phyloP scores from a whole-genome alignment of 2,888 invertebrate genomes.

The Drosophila kanekoi region DNA sequence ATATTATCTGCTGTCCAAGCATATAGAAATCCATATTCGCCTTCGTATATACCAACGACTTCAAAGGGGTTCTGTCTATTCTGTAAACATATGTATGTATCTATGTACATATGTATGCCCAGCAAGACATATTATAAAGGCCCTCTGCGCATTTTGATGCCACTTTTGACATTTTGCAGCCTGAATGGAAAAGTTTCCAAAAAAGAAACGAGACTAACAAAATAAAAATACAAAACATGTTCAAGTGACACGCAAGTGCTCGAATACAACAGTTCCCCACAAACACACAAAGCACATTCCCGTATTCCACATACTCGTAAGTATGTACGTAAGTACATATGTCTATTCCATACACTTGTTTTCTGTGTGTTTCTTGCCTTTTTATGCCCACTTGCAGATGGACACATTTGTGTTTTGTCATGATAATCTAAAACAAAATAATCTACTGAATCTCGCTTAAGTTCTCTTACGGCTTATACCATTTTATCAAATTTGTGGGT shows the following conservation, averaged over 20 bases:
- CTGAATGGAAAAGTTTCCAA: conserved; percentile 53
- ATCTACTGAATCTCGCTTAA: background rate
- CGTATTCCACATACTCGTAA: conserved; percentile 16
- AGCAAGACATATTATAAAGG: conserved; percentile 3
- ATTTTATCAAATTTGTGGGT: background rate
- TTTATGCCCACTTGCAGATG: background rate
- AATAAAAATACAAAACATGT: conserved; percentile 25
- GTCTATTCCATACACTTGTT: conserved; percentile 16
- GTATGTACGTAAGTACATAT: conserved; percentile 11
- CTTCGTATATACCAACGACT: too few species aligned
- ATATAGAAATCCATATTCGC: too few species aligned
- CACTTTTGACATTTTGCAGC: conserved; percentile 57
- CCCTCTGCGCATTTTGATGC: conserved; percentile 19
- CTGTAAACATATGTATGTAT: background rate
- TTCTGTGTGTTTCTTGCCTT: conserved; percentile 12
- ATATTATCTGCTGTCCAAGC: too few species aligned
- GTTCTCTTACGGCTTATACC: background rate
- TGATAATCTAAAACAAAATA: background rate
- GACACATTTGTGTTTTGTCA: background rate
- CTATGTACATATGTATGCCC: background rate
- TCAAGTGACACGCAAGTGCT: conserved; percentile 55
- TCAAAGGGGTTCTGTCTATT: background rate
- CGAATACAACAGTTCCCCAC: conserved; percentile 25
- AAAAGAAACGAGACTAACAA: conserved; percentile 9
- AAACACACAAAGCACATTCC: conserved; percentile 25